Base-by-base conservation (phyloP, 2,888 invertebrate species). In the Protophormia terraenovae region DNA sequence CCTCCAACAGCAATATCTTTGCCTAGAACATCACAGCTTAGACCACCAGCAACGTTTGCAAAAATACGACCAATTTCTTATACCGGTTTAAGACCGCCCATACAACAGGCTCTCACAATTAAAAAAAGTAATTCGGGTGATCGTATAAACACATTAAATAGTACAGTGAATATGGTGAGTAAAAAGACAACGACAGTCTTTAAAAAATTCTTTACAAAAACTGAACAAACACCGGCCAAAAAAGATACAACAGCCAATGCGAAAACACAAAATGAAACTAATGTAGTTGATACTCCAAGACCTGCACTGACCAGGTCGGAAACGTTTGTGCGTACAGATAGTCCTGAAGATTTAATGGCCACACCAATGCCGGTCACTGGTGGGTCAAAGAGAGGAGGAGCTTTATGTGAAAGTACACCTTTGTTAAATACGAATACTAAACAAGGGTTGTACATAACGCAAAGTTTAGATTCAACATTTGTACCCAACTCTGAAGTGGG, bases 261-360 rank as follows among this genome's bases (percentile, higher is more conserved):
- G 1, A 84, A 73, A 5, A 22, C 38, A 10, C 67, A 64, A 71
- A 84, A 84, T 35, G 58, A 38, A 50, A 77, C 58, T 87, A 87
- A 50, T 22, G 47, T 50, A 22, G n/a, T 47, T 12, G 47, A 69
- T 32, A 90, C 87, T 1, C 89, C 89, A 2, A 87, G 88, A 7
- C 83, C 86, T 88, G 12, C 45, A 0, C 87, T 92, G 0, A 89
- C 90, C 58, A 89, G 92, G 5, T 92, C 92, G 32, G 92, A 92
- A 45, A 92, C 92, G 2, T 92, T 92, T 87, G 89, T 92, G 1
- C 90, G 92, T 35, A 89, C 89, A 16, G 89, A 89, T 16, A 90
- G 89, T 41, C 84, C 87, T 35, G 88, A 87, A 66, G 87, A 89
- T 16, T 72, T 86, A 27, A 76, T 82, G 16, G 83, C 75, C 29